Conservation (phyloP, 1,140 invertebrate genomes). For the Drosophila grimshawi region DNA sequence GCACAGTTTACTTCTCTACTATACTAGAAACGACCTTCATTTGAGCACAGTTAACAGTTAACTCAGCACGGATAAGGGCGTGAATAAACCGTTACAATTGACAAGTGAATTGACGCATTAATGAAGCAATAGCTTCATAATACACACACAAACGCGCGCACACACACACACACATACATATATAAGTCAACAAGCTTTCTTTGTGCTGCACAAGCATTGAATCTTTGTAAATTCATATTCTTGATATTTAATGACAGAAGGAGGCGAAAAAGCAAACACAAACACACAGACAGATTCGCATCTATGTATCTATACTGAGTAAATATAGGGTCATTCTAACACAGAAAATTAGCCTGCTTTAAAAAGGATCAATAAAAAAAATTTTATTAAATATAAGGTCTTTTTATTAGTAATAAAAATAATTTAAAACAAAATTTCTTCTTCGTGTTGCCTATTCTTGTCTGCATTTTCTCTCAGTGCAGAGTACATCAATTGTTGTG, state of each 20-base stretch:
- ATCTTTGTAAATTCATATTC: conserved; percentile 12
- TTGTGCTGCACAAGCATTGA: neutral
- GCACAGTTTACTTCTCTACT: conserved; percentile 5
- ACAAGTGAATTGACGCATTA: conserved; percentile 8
- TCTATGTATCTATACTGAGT: too few relatives aligned
- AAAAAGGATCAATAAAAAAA: too few relatives aligned
- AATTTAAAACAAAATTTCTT: too few relatives aligned
- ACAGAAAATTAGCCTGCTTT: too few relatives aligned
- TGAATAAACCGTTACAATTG: conserved; percentile 13
- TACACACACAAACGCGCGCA: neutral
- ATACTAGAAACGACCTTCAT: conserved; percentile 31
- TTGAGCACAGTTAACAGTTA: conserved; percentile 33
- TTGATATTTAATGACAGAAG: conserved; percentile 3
- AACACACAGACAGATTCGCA: neutral
- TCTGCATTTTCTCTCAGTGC: neutral
- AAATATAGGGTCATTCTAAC: too few relatives aligned
- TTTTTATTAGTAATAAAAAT: too few relatives aligned
- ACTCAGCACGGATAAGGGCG: conserved; percentile 30
- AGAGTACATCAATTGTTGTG: conserved; percentile 4
- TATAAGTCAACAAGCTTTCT: neutral
- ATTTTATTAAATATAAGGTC: too few relatives aligned
- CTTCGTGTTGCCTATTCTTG: too few relatives aligned
- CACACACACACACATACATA: neutral
- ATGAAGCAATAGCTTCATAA: neutral
- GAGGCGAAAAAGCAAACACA: neutral